These are phyloP conservation scores for Darevskia nairensis DNA, from an alignment of 2,797 vertebrate genomes.

Conservation along the genomic window DNA sequence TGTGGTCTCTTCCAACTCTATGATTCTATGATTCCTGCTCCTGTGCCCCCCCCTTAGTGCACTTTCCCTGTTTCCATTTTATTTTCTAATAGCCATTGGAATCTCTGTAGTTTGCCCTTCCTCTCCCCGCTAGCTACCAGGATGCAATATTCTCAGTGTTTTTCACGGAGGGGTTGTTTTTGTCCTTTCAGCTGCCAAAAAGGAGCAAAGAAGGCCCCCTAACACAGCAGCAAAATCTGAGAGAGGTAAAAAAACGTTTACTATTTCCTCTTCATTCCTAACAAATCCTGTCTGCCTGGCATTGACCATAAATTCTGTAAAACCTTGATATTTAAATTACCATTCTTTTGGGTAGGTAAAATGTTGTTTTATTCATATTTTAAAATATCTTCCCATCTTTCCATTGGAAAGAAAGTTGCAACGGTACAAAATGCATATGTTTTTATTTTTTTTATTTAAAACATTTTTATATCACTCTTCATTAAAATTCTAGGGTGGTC, in stretches of 20 bases:
- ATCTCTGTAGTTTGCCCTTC: no score
- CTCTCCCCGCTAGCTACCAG: no score
- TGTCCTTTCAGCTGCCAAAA: constrained; percentile 77
- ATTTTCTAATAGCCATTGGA: no score
- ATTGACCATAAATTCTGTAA: not conserved
- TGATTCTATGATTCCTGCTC: no score
- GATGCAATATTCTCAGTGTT: no score
- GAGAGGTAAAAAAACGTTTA: constrained; percentile 72
- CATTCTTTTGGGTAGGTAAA: not conserved
- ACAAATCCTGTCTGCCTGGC: not conserved
- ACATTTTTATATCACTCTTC: no score
- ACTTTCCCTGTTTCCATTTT: no score
- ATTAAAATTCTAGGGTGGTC: no score
- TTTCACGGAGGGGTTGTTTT: constrained; percentile 65
- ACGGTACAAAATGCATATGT: not conserved
- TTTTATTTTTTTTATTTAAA: not conserved
- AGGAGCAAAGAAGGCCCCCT: constrained; percentile 79
- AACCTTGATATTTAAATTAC: not conserved
- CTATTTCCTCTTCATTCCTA: constrained; percentile 1
- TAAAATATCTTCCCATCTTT: not conserved
- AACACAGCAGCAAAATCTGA: constrained; percentile 76
- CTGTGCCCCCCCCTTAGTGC: no score
- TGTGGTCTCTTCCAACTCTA: no score
- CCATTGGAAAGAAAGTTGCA: not conserved
- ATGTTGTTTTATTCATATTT: not conserved